Conservation (phyloP, 1,140 invertebrate genomes). For the Micrasema minimum region DNA sequence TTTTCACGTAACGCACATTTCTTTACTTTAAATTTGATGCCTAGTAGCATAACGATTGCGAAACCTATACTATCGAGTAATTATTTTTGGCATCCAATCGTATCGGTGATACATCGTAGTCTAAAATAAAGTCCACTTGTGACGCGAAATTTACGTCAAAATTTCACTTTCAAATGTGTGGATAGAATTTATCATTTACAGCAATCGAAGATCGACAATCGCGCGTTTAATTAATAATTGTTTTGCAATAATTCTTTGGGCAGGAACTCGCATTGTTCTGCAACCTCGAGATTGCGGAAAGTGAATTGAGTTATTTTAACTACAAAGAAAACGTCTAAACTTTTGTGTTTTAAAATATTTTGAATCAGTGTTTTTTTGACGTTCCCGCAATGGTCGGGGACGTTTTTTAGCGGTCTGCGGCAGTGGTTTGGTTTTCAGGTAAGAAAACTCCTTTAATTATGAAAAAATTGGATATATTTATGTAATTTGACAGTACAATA, state of each 20-base stretch:
- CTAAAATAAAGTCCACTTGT: constrained; percentile 22
- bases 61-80: constrained; percentile 4
- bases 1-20: neutral
- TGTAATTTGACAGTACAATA: too few relatives aligned
- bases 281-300: constrained; percentile 15
- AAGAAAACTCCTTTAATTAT: constrained; percentile 12
- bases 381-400: constrained; percentile 52
- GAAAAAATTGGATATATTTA: neutral
- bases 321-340: constrained; percentile 14
- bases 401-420: constrained; percentile 51
- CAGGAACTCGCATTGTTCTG: constrained; percentile 9
- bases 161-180: constrained; percentile 36
- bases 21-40: neutral
- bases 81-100: constrained; percentile 13
- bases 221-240: constrained; percentile 17
- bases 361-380: constrained; percentile 16
- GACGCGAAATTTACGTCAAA: constrained; percentile 30
- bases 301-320: constrained; percentile 18
- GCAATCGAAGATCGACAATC: neutral
- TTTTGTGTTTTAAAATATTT: constrained; percentile 33
- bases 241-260: constrained; percentile 28
- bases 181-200: constrained; percentile 15
- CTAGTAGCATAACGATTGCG: constrained; percentile 4
- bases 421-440: constrained; percentile 46
- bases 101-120: neutral